Percentiles rank a stretch among this genome's conserved stretches.
Evolutionary conservation across 2,888 invertebrate species (phyloP).

Genomic region (Cryptops parisi): DNA sequence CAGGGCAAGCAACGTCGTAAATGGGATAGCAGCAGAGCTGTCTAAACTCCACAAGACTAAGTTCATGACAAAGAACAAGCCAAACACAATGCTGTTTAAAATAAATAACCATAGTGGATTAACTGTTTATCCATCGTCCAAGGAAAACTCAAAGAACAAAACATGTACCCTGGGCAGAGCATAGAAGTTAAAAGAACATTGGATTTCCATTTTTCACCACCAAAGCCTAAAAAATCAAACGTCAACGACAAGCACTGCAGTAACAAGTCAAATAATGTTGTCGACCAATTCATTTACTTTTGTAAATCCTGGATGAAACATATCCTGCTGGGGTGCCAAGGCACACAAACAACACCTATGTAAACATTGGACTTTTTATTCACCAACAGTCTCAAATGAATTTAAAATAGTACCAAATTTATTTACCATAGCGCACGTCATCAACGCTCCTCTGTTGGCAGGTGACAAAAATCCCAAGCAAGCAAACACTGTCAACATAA

Average conservation of each 20-base stretch:
- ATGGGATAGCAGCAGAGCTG: conserved; percentile 93
- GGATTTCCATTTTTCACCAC: conserved; percentile 96
- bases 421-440: conserved; percentile 84
- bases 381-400: neutral
- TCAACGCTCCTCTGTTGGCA: conserved; percentile 93
- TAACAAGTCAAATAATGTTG: too few species aligned
- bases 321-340: conserved; percentile 95
- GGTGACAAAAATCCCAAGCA: conserved; percentile 97
- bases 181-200: conserved; percentile 93
- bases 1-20: conserved; percentile 85
- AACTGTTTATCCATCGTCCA: neutral
- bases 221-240: conserved; percentile 45
- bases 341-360: conserved; percentile 69
- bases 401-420: neutral
- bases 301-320: conserved; percentile 91
- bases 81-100: conserved; percentile 70
- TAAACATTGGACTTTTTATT: conserved; percentile 8
- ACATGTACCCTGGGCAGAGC: conserved; percentile 84
- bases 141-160: neutral
- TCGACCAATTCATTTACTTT: too few species aligned
- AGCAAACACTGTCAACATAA: conserved; percentile 63
- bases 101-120: neutral
- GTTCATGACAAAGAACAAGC: conserved; percentile 95
- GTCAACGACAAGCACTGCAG: too few species aligned
- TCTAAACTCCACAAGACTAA: conserved; percentile 89